phyloP scores from a whole-genome alignment of 2,888 invertebrate species.

The Sarcophaga variegata region DNA sequence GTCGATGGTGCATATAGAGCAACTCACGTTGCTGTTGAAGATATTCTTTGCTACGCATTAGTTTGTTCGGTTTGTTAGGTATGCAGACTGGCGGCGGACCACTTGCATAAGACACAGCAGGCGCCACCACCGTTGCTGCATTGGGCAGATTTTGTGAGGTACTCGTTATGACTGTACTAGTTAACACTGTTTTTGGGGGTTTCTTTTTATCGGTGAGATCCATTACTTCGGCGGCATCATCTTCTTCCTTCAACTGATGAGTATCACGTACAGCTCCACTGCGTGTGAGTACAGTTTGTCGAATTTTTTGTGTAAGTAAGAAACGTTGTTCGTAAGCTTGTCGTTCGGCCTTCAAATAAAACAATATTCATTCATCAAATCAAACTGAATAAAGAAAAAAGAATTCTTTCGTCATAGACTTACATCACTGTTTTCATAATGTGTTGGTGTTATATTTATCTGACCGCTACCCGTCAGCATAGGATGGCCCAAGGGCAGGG shows the following conservation, averaged over 20 bases:
- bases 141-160: conserved; percentile 82
- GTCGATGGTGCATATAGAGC: conserved; percentile 84
- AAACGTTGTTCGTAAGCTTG: conserved; percentile 85
- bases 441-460: conserved; percentile 80
- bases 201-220: conserved; percentile 88
- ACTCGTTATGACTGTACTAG: conserved; percentile 82
- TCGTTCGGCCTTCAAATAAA: conserved; percentile 81
- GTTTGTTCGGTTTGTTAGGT: conserved; percentile 69
- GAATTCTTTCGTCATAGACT: conserved; percentile 67
- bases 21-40: conserved; percentile 86
- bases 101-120: conserved; percentile 34
- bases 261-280: conserved; percentile 84
- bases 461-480: conserved; percentile 85
- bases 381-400: not conserved
- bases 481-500: conserved; percentile 94
- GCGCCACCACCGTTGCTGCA: conserved; percentile 77
- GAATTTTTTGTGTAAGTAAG: conserved; percentile 90
- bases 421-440: conserved; percentile 82
- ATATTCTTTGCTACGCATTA: conserved; percentile 83
- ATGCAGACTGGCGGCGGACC: conserved; percentile 71
- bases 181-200: conserved; percentile 83
- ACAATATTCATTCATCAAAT: too few species aligned
- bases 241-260: conserved; percentile 84
- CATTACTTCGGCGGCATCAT: conserved; percentile 85
- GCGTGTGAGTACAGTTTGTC: conserved; percentile 92